These are phyloP conservation scores for Psittacula derbiana DNA, from an alignment of 2,797 vertebrate species.

Conservation along the genomic window DNA sequence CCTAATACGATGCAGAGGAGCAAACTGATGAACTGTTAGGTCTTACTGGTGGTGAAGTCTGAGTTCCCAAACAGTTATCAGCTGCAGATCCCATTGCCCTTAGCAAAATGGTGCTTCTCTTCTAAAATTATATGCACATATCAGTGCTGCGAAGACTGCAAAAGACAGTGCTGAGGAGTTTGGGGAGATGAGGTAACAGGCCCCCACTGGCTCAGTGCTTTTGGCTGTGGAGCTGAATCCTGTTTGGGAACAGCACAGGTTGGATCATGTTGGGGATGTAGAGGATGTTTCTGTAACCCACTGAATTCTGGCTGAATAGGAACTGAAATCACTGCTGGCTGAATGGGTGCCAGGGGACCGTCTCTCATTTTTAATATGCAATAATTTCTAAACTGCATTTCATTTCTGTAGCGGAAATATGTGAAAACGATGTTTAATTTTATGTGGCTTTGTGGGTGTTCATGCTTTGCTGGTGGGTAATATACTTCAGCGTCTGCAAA, in stretches of 20 bases:
- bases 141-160: background rate
- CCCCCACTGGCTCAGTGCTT: rapidly evolving
- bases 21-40: background rate
- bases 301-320: background rate
- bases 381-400: background rate
- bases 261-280: background rate
- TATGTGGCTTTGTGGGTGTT: background rate
- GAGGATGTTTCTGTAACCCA: background rate
- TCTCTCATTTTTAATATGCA: background rate
- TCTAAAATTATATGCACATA: rapidly evolving
- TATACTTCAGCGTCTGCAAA: background rate
- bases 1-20: background rate
- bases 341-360: background rate
- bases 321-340: background rate
- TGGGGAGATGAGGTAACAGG: background rate
- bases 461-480: background rate
- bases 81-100: background rate
- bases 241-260: background rate
- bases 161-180: background rate
- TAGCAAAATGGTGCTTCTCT: background rate
- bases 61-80: background rate
- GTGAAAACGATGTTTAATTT: background rate
- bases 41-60: background rate
- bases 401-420: background rate
- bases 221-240: background rate